These are phyloP conservation scores for Rhincodon typus DNA, from an alignment of 2,797 vertebrate genomes.

Conservation along the genomic window DNA sequence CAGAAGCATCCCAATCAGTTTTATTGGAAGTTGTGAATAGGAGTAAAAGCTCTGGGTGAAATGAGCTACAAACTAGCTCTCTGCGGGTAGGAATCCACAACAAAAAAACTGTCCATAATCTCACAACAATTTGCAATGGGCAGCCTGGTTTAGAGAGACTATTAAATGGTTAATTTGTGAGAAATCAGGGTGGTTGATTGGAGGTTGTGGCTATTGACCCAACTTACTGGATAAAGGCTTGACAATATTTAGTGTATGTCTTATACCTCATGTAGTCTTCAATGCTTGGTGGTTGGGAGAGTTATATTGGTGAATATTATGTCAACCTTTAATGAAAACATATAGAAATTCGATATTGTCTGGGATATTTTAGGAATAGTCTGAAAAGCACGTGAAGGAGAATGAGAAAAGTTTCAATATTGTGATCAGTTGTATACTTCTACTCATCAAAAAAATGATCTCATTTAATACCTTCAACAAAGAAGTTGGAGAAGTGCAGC, in stretches of 20 bases:
- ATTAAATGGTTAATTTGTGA: neutral
- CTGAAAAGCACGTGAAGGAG: neutral
- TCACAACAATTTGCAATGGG: neutral
- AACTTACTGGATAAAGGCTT: neutral
- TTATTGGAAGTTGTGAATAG: neutral
- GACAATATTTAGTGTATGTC: neutral
- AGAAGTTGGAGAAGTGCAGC: too few species aligned
- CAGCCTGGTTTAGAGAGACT: neutral
- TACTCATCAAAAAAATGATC: neutral
- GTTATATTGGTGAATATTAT: neutral
- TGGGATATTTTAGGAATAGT: neutral
- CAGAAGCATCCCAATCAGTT: neutral
- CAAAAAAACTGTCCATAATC: neutral
- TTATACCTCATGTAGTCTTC: neutral
- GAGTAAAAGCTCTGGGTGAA: neutral
- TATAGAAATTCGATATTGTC: neutral
- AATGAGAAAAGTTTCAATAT: neutral
- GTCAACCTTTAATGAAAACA: neutral
- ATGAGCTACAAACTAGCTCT: neutral
- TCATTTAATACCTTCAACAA: too few species aligned
- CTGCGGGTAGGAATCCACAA: neutral
- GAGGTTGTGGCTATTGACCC: neutral
- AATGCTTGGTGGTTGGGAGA: neutral
- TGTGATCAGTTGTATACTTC: neutral
- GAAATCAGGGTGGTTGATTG: neutral